These are phyloP conservation scores for Falco punctatus DNA, from an alignment of 2,113 vertebrate species.

Conservation along the genomic window DNA sequence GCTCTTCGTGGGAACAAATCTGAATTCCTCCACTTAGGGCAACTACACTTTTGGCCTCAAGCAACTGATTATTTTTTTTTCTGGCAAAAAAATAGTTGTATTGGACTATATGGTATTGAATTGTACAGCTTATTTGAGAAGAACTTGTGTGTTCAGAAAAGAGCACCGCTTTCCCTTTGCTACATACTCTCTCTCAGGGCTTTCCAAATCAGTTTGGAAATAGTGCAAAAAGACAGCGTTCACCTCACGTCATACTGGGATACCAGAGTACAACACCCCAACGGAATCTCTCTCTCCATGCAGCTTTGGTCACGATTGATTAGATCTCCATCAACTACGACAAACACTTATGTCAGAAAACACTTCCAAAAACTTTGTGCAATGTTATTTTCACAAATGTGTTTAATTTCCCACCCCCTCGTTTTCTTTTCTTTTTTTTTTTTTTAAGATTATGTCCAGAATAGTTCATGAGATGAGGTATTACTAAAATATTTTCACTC, in stretches of 20 bases:
- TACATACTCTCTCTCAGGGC: neutral
- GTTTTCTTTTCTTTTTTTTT: neutral
- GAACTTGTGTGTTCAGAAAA: neutral
- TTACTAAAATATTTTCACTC: conserved; percentile 26
- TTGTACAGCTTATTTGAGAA: neutral
- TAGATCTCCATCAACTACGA: neutral
- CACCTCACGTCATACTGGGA: neutral
- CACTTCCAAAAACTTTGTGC: conserved; percentile 6
- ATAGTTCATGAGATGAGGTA: neutral
- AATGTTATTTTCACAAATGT: neutral
- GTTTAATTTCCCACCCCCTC: neutral
- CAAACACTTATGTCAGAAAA: neutral
- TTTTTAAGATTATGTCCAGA: neutral
- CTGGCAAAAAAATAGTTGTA: neutral
- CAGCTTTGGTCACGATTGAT: neutral
- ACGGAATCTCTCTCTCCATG: neutral
- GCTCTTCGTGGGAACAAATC: neutral
- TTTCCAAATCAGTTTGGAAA: neutral
- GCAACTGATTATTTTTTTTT: neutral
- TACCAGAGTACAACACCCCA: neutral
- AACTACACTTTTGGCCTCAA: neutral
- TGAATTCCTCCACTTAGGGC: neutral
- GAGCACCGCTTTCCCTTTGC: neutral
- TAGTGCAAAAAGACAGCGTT: neutral
- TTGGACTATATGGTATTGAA: neutral